Evolutionary conservation across 92 coral and sea anemone species (phyloP).

Genomic region (Nematostella vectensis): DNA sequence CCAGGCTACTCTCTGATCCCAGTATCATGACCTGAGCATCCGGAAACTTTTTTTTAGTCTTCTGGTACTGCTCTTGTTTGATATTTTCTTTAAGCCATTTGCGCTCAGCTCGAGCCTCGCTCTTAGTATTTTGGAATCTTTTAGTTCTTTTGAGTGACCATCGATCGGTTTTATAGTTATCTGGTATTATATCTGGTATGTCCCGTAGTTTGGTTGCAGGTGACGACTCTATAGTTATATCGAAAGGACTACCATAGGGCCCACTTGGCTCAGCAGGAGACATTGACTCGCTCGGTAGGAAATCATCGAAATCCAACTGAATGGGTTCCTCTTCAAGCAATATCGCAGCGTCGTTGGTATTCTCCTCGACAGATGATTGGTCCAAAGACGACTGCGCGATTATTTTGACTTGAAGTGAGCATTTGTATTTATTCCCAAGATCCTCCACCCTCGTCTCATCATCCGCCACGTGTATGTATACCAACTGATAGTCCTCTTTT

Average conservation of each 20-base stretch:
- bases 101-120: not conserved
- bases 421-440: not conserved
- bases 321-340: not conserved
- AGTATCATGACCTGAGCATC: slow-evolving; percentile 1
- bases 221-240: not conserved
- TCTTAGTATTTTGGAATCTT: not conserved
- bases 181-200: slow-evolving; percentile 3
- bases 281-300: not conserved
- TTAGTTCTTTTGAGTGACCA: not conserved
- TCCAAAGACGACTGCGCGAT: not conserved
- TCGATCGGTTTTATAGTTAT: not conserved
- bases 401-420: not conserved
- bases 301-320: not conserved
- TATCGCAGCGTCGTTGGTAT: not conserved
- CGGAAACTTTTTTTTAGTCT: not conserved
- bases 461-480: not conserved
- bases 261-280: not conserved
- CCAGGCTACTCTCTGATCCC: slow-evolving; percentile 3
- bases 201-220: not conserved
- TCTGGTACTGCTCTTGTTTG: not conserved
- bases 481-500: not conserved
- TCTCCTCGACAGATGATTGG: not conserved
- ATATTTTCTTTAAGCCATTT: not conserved
- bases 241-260: not conserved
- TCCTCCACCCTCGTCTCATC: not conserved